Percentiles rank a stretch among this genome's conserved stretches.
Evolutionary conservation across 2,797 vertebrate genomes (phyloP).

Genomic region (Sebastes minor): DNA sequence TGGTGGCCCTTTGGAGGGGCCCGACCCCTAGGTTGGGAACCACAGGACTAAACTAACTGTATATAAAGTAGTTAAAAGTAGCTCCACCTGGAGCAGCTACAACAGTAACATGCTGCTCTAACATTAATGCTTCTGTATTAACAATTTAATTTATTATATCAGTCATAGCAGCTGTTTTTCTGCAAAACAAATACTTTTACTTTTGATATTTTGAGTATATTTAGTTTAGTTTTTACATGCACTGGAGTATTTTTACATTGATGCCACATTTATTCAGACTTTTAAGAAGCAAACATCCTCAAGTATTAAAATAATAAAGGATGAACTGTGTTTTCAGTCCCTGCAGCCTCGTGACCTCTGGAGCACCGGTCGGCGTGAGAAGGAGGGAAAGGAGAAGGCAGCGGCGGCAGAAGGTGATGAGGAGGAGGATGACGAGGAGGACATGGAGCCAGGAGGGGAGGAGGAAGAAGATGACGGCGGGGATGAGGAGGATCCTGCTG

Average conservation of each 20-base stretch:
- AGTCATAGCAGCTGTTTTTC: fast-evolving
- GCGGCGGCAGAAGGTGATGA: slow-evolving; percentile 44
- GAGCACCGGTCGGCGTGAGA: slow-evolving; percentile 71
- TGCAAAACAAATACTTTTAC: neutral
- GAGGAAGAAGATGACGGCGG: slow-evolving; percentile 53
- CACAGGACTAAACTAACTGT: too few species aligned
- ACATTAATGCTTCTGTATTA: neutral
- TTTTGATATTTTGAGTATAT: neutral
- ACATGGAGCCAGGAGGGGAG: slow-evolving; percentile 37
- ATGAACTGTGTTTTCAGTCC: neutral
- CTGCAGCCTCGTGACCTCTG: slow-evolving; percentile 75
- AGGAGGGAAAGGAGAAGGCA: slow-evolving; percentile 70
- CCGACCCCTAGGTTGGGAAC: too few species aligned
- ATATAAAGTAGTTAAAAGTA: too few species aligned
- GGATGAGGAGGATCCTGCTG: slow-evolving; percentile 81
- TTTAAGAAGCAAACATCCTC: neutral
- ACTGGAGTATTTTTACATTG: neutral
- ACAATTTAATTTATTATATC: neutral
- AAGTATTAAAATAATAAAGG: neutral
- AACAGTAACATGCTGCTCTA: neutral
- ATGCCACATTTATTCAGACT: neutral
- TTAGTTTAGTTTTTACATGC: neutral
- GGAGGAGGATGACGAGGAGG: slow-evolving; percentile 49
- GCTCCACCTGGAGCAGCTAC: neutral
- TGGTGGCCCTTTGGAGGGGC: too few species aligned